Evolutionary conservation across 2,113 vertebrate genomes (phyloP).

Genomic region (Egretta garzetta): DNA sequence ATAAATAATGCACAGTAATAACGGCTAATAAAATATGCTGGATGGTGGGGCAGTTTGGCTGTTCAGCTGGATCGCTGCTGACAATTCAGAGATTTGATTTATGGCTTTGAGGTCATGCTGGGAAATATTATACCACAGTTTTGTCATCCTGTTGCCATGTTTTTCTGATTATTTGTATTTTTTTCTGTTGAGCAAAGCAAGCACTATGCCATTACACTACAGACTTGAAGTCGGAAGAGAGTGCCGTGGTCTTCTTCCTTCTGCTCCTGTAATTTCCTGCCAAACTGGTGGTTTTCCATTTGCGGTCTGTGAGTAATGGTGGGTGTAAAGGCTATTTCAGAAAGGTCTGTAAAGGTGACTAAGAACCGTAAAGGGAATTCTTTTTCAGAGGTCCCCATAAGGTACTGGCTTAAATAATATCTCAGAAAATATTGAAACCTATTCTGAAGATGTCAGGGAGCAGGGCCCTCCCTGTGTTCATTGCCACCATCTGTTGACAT

Average conservation of each 20-base stretch:
- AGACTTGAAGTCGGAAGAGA: slow-evolving; percentile 1
- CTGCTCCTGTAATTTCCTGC: not conserved
- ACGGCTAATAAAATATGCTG: slow-evolving; percentile 36
- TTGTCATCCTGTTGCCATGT: slow-evolving; percentile 15
- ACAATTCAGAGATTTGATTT: slow-evolving; percentile 24
- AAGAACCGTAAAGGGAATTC: not conserved
- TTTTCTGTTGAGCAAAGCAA: slow-evolving; percentile 14
- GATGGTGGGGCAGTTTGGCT: not conserved
- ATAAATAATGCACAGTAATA: slow-evolving; percentile 52
- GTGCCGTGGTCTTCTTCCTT: not conserved
- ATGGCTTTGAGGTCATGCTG: slow-evolving; percentile 43
- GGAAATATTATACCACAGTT: slow-evolving; percentile 2
- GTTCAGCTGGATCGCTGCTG: slow-evolving; percentile 6
- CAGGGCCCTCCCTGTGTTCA: not conserved
- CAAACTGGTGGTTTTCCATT: slow-evolving; percentile 25
- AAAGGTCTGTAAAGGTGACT: not conserved
- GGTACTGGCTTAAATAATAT: not conserved
- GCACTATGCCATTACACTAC: not conserved
- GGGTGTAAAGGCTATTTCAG: not conserved
- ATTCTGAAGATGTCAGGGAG: not conserved
- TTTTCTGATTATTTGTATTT: slow-evolving; percentile 47
- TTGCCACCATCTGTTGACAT: not conserved
- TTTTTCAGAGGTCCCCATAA: not conserved
- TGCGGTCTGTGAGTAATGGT: slow-evolving; percentile 3
- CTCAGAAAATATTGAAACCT: not conserved